Conservation (phyloP, 2,888 invertebrate species). For the Anthrax anthrax region DNA sequence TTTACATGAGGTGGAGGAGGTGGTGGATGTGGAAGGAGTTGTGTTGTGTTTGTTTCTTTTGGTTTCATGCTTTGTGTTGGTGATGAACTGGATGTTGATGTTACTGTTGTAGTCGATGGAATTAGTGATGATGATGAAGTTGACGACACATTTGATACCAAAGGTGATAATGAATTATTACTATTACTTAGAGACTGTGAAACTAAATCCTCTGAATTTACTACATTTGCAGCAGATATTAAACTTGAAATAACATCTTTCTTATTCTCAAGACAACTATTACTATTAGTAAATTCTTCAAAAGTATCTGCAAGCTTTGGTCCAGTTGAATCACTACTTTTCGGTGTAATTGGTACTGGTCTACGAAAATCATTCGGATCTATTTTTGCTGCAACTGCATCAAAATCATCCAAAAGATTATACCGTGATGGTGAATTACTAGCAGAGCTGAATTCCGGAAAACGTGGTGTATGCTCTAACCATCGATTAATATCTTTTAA, state of each 20-base stretch:
- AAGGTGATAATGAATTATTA: constrained; percentile 3
- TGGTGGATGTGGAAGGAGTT: constrained; percentile 28
- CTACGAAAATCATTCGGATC: constrained; percentile 36
- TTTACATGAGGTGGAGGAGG: constrained; percentile 31
- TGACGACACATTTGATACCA: not conserved
- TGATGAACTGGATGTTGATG: constrained; percentile 10
- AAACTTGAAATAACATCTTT: constrained; percentile 19
- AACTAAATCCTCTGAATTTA: constrained; percentile 6
- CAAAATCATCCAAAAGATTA: constrained; percentile 48
- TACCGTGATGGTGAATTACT: constrained; percentile 62
- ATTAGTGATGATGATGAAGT: not conserved
- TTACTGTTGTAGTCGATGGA: constrained; percentile 10
- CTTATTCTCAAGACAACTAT: not conserved
- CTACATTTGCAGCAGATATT: constrained; percentile 12
- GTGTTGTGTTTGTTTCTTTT: constrained; percentile 23
- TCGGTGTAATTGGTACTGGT: constrained; percentile 32
- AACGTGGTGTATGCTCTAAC: constrained; percentile 70
- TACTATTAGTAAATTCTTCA: constrained; percentile 35
- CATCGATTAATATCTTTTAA: constrained; percentile 78
- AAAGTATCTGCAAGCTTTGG: constrained; percentile 36
- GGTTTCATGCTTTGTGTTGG: constrained; percentile 10
- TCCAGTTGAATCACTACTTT: constrained; percentile 29
- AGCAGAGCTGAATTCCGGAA: constrained; percentile 59
- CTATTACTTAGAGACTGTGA: too few species aligned
- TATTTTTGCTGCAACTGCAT: constrained; percentile 33